phyloP scores from a whole-genome alignment of 2,888 invertebrate species.

The Strigamia crassipes region DNA sequence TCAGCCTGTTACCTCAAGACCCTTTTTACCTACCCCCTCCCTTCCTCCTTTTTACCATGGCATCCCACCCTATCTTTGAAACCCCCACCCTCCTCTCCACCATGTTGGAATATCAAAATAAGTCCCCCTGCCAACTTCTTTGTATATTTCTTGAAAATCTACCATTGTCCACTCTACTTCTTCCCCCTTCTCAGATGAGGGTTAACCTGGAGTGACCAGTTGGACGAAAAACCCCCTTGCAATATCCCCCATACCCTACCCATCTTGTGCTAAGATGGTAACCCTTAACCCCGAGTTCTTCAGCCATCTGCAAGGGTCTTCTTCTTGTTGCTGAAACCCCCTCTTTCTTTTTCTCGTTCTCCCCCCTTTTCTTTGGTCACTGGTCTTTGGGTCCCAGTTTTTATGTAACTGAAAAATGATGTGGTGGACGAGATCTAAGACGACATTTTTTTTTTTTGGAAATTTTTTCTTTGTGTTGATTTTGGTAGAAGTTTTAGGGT shows the following conservation, averaged over 20 bases:
- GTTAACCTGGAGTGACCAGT: slow-evolving; percentile 40
- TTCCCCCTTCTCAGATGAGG: not conserved
- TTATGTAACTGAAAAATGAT: slow-evolving; percentile 40
- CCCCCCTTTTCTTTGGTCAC: slow-evolving; percentile 23
- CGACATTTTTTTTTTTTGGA: not conserved
- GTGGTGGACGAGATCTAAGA: not conserved
- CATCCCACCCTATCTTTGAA: not conserved
- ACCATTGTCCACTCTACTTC: not conserved
- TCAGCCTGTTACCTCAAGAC: slow-evolving; percentile 26
- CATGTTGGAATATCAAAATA: slow-evolving; percentile 35
- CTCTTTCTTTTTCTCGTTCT: not conserved
- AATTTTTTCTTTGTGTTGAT: not conserved
- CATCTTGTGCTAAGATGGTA: slow-evolving; percentile 38
- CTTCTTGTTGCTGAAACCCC: slow-evolving; percentile 17
- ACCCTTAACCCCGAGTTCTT: slow-evolving; percentile 41
- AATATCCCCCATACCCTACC: slow-evolving; percentile 19
- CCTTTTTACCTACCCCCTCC: not conserved
- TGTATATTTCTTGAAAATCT: slow-evolving; percentile 40
- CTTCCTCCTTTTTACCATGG: not conserved
- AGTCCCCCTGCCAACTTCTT: slow-evolving; percentile 33
- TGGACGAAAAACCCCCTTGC: slow-evolving; percentile 31
- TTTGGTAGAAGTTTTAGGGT: not conserved
- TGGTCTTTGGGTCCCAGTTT: slow-evolving; percentile 2
- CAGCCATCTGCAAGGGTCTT: slow-evolving; percentile 41
- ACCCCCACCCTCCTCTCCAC: not conserved